phyloP scores from a whole-genome alignment of 2,797 vertebrate genomes.

The Zenarchopterus dispar region DNA sequence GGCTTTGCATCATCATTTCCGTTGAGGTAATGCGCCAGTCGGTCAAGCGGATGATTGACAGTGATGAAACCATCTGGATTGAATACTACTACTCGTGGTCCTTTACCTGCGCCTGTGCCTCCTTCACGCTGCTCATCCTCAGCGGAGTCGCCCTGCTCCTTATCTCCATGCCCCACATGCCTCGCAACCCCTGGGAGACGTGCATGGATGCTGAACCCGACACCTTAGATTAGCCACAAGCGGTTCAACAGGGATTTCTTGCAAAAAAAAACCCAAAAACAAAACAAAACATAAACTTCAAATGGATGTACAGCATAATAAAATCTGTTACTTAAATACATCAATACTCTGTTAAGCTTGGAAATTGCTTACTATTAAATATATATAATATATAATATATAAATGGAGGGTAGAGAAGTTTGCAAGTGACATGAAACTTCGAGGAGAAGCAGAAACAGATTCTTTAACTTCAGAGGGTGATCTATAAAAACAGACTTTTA shows the following conservation, averaged over 20 bases:
- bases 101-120: slow-evolving; percentile 91
- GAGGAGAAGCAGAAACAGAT: too few species aligned
- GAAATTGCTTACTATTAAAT: too few species aligned
- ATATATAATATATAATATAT: too few species aligned
- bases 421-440: too few species aligned
- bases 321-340: neutral
- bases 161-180: slow-evolving; percentile 95
- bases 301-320: slow-evolving; percentile 8
- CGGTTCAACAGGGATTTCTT: slow-evolving; percentile 7
- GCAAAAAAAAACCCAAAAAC: neutral
- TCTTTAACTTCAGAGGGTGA: too few species aligned
- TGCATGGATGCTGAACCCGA: slow-evolving; percentile 97
- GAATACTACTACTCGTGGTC: slow-evolving; percentile 96
- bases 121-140: slow-evolving; percentile 92
- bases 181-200: slow-evolving; percentile 96
- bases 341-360: too few species aligned
- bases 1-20: slow-evolving; percentile 93
- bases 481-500: too few species aligned
- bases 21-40: slow-evolving; percentile 97
- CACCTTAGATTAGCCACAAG: slow-evolving; percentile 72
- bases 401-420: too few species aligned
- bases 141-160: slow-evolving; percentile 89
- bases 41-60: slow-evolving; percentile 94
- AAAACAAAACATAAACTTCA: slow-evolving; percentile 1
- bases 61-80: slow-evolving; percentile 93